These are phyloP conservation scores for Blastobasis lacticolella DNA, from an alignment of 2,888 invertebrate species.

Conservation along the genomic window DNA sequence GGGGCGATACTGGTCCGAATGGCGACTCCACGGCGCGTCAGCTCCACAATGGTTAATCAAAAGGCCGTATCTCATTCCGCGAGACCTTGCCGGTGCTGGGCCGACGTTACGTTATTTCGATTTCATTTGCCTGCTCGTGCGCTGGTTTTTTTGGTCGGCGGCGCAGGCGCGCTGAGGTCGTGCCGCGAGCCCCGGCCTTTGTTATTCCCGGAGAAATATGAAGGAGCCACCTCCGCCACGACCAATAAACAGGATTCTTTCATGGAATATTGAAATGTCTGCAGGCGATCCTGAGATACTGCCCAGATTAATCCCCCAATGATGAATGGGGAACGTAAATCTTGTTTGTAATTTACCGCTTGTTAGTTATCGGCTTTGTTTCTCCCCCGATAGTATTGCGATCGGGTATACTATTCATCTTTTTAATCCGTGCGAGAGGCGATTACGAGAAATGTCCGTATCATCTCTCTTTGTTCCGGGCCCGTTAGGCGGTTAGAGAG, in stretches of 20 bases:
- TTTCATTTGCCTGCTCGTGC: constrained; percentile 72
- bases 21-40: constrained; percentile 40
- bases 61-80: constrained; percentile 64
- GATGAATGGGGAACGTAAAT: constrained; percentile 58
- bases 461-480: constrained; percentile 46
- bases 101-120: constrained; percentile 66
- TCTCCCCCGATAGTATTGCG: constrained; percentile 24
- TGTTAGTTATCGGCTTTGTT: constrained; percentile 51
- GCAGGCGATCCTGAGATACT: constrained; percentile 47
- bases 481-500: constrained; percentile 38
- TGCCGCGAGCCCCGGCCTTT: constrained; percentile 54
- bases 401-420: background rate
- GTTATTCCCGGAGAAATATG: constrained; percentile 66
- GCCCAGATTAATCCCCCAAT: constrained; percentile 53
- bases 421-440: constrained; percentile 15
- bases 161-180: constrained; percentile 52
- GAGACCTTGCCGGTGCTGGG: constrained; percentile 41
- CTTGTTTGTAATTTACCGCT: constrained; percentile 55
- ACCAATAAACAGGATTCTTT: constrained; percentile 62
- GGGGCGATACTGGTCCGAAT: constrained; percentile 8
- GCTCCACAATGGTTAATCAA: constrained; percentile 70
- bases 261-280: constrained; percentile 65
- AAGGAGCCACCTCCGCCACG: constrained; percentile 39
- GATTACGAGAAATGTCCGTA: constrained; percentile 31
- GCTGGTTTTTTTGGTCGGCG: constrained; percentile 48